These are phyloP conservation scores for Syrphus vitripennis DNA, from an alignment of 2,888 invertebrate species.

Conservation along the genomic window DNA sequence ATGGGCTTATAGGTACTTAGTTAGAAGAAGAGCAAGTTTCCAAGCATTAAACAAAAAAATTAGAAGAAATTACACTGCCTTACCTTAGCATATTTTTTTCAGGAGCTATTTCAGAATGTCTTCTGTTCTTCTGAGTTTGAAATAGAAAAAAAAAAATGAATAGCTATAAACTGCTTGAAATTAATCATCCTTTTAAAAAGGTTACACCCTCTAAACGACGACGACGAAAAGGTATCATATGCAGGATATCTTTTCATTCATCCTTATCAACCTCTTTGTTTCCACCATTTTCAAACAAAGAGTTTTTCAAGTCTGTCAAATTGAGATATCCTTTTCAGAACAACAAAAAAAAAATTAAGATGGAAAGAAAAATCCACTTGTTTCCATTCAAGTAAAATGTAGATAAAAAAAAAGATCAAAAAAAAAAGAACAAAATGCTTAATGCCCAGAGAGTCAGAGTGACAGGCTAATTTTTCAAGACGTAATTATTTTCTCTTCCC, in stretches of 20 bases:
- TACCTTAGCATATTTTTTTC: too few relatives aligned
- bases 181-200: not conserved
- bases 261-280: constrained; percentile 38
- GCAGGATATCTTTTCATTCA: not conserved
- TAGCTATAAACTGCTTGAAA: not conserved
- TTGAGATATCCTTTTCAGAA: constrained; percentile 53
- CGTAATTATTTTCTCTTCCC: constrained; percentile 52
- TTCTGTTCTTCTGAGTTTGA: not conserved
- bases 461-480: constrained; percentile 71
- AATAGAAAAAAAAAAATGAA: not conserved
- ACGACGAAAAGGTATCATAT: not conserved
- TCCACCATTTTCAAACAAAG: constrained; percentile 1
- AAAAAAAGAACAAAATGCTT: constrained; percentile 48
- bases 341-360: not conserved
- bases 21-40: too few relatives aligned
- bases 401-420: not conserved
- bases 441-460: constrained; percentile 47
- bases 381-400: constrained; percentile 25
- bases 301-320: constrained; percentile 24
- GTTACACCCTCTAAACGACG: not conserved
- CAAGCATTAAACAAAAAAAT: too few relatives aligned
- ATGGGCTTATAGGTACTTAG: too few relatives aligned
- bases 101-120: not conserved
- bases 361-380: constrained; percentile 50
- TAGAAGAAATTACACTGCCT: too few relatives aligned